phyloP scores from a whole-genome alignment of 2,797 vertebrate genomes.

The Stomatorhinus walkeri region DNA sequence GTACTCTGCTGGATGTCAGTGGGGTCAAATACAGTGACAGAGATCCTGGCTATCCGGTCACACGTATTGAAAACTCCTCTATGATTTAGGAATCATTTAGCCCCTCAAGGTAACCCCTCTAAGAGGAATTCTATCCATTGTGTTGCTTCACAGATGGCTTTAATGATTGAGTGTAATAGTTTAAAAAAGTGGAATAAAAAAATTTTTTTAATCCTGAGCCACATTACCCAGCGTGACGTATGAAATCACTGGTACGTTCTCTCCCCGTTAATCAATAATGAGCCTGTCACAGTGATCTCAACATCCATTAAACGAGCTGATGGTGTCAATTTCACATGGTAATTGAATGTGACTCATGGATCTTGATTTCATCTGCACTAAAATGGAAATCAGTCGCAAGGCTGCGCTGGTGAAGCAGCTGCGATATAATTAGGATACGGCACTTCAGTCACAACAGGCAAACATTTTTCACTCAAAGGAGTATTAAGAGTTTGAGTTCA shows the following conservation, averaged over 20 bases:
- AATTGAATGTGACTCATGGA: constrained; percentile 57
- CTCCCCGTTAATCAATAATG: constrained; percentile 32
- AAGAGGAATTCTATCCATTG: not conserved
- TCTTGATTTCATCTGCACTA: constrained; percentile 50
- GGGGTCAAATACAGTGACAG: not conserved
- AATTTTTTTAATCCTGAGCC: not conserved
- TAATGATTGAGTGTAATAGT: not conserved
- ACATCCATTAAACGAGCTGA: constrained; percentile 51
- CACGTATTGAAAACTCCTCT: not conserved
- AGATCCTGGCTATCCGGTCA: not conserved
- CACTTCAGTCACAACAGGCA: constrained; percentile 61
- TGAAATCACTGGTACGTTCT: constrained; percentile 21
- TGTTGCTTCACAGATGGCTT: constrained; percentile 13
- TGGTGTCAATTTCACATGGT: constrained; percentile 52
- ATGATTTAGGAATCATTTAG: not conserved
- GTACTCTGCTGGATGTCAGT: not conserved
- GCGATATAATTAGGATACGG: constrained; percentile 57
- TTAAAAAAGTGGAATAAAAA: not conserved
- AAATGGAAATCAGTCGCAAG: constrained; percentile 25
- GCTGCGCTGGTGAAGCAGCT: constrained; percentile 49
- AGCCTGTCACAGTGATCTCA: constrained; percentile 37
- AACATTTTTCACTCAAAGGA: constrained; percentile 64
- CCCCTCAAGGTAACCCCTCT: not conserved
- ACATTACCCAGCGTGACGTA: not conserved
- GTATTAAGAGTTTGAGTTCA: constrained; percentile 56